These are phyloP conservation scores for Brassicogethes aeneus DNA, from an alignment of 2,888 invertebrate species.

Conservation along the genomic window DNA sequence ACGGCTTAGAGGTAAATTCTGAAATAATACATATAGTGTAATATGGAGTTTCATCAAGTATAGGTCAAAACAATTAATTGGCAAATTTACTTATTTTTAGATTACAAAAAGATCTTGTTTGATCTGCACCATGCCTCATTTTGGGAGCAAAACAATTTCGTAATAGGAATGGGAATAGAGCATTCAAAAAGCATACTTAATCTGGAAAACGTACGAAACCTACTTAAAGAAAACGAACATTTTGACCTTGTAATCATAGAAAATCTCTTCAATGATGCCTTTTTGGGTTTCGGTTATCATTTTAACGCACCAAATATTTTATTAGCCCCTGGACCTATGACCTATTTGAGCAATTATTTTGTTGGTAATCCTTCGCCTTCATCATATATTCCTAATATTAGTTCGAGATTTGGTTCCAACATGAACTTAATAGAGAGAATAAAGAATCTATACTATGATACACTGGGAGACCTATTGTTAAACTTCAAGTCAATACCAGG, in stretches of 20 bases:
- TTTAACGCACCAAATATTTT: neutral
- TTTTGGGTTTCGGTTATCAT: neutral
- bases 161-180: neutral
- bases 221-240: slow-evolving; percentile 21
- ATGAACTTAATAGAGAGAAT: neutral
- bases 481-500: neutral
- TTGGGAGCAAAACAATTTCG: neutral
- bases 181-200: slow-evolving; percentile 30
- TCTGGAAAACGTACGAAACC: slow-evolving; percentile 21
- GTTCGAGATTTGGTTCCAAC: neutral
- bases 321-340: neutral
- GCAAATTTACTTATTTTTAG: no score
- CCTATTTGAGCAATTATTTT: neutral
- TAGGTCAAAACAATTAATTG: no score
- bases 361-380: neutral
- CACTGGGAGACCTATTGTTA: neutral
- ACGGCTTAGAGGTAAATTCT: no score
- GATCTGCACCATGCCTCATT: no score
- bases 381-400: neutral
- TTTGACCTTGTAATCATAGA: slow-evolving; percentile 30
- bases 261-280: slow-evolving; percentile 26
- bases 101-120: no score
- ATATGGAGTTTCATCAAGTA: no score
- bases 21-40: no score
- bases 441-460: neutral